phyloP scores from a whole-genome alignment of 92 coral and sea anemone species.

The Siderastrea siderea region DNA sequence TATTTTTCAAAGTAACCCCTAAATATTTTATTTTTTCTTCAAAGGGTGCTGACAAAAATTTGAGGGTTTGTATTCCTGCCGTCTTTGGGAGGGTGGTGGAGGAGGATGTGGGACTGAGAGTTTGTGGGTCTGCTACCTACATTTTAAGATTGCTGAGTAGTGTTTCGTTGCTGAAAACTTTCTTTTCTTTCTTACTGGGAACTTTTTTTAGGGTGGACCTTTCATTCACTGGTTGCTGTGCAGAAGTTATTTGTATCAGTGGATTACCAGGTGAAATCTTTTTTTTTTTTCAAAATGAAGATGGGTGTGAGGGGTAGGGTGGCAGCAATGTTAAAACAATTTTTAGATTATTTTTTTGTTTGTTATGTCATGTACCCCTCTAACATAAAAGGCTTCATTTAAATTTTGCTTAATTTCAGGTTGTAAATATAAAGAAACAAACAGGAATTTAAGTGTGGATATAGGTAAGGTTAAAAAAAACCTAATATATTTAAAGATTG shows the following conservation, averaged over 20 bases:
- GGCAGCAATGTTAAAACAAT: not conserved
- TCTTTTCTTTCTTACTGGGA: no score
- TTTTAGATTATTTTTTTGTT: not conserved
- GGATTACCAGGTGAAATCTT: conserved; percentile 72
- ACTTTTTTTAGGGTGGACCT: conserved; percentile 71
- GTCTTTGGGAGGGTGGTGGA: no score
- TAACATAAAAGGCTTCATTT: not conserved
- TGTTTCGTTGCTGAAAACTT: no score
- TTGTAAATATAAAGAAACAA: conserved; percentile 65
- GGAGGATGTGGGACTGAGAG: no score
- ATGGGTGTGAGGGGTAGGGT: no score
- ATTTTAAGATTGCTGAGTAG: no score
- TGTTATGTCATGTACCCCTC: no score
- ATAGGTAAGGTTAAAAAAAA: conserved; percentile 56
- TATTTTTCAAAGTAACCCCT: no score
- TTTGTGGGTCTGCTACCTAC: no score
- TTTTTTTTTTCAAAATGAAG: not conserved
- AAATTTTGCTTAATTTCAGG: conserved; percentile 40
- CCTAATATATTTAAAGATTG: not conserved
- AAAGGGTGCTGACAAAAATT: no score
- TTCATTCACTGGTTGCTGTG: conserved; percentile 68
- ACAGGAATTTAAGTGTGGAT: conserved; percentile 72
- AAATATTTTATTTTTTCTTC: no score
- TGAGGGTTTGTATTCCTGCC: no score
- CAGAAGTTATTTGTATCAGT: conserved; percentile 75